These are phyloP conservation scores for Paratrypauchen microcephalus DNA, from an alignment of 2,797 vertebrate genomes.

Conservation along the genomic window DNA sequence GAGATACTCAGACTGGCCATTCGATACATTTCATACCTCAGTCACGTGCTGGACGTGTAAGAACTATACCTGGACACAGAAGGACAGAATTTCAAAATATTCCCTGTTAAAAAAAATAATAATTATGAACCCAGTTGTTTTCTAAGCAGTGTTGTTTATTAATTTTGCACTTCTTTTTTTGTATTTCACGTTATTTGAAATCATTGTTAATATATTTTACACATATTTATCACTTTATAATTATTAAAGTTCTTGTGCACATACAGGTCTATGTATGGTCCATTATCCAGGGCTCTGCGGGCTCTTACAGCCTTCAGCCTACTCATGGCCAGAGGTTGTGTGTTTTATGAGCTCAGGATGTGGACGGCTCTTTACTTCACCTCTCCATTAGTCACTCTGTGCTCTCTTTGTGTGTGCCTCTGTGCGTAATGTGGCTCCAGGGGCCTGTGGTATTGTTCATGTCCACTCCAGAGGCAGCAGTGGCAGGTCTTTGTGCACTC, in stretches of 20 bases:
- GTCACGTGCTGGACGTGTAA: conserved; percentile 83
- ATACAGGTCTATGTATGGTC: neutral
- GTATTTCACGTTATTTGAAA: neutral
- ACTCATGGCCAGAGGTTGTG: conserved; percentile 10
- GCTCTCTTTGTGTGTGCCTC: conserved; percentile 53
- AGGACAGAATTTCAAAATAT: neutral
- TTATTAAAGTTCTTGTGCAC: neutral
- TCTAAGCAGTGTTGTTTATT: neutral
- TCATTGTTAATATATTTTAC: neutral
- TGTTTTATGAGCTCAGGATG: conserved; percentile 21
- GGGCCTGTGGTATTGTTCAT: conserved; percentile 64
- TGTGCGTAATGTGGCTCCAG: conserved; percentile 64
- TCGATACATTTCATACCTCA: conserved; percentile 88
- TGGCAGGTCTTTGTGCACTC: conserved; percentile 57
- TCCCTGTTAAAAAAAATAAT: neutral
- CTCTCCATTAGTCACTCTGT: conserved; percentile 55
- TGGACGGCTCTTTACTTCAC: conserved; percentile 34
- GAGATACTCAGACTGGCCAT: conserved; percentile 86
- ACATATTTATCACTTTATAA: neutral
- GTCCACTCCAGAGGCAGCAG: conserved; percentile 69
- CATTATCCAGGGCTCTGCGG: conserved; percentile 1
- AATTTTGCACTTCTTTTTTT: neutral
- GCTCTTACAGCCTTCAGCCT: conserved; percentile 10
- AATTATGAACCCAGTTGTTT: neutral
- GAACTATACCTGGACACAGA: conserved; percentile 3